Evolutionary conservation across 2,888 invertebrate species (phyloP).

Genomic region (Tetragonisca angustula): DNA sequence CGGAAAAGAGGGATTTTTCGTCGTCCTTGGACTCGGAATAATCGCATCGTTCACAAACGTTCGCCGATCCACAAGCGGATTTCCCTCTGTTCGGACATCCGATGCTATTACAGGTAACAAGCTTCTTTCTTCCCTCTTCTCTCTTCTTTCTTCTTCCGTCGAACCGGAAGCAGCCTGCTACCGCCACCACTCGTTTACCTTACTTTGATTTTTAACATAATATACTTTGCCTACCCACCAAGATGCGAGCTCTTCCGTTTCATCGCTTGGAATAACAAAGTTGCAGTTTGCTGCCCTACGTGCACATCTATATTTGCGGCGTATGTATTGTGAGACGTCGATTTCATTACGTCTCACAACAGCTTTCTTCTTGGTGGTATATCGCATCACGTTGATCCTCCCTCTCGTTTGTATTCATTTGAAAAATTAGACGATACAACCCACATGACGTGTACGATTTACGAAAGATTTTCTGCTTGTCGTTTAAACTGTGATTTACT

Average conservation of each 20-base stretch:
- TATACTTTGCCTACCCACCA: not conserved
- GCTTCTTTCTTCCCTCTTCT: constrained; percentile 41
- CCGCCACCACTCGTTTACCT: constrained; percentile 27
- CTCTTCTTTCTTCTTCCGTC: not conserved
- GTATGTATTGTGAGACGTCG: too few relatives aligned
- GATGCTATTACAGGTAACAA: constrained; percentile 45
- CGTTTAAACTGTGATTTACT: too few relatives aligned
- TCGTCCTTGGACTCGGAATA: constrained; percentile 47
- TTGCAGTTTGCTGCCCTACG: constrained; percentile 41
- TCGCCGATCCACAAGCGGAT: constrained; percentile 64
- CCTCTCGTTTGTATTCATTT: too few relatives aligned
- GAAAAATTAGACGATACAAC: too few relatives aligned
- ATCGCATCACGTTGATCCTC: too few relatives aligned
- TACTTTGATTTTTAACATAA: constrained; percentile 41
- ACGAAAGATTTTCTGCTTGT: too few relatives aligned
- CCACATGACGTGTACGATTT: too few relatives aligned
- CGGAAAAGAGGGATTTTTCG: constrained; percentile 53
- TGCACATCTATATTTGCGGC: not conserved
- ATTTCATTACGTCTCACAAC: too few relatives aligned
- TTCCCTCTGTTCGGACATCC: constrained; percentile 59
- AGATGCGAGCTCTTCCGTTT: constrained; percentile 50
- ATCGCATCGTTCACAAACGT: constrained; percentile 45
- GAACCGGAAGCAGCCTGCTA: constrained; percentile 72
- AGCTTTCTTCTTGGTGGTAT: too few relatives aligned
- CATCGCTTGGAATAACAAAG: constrained; percentile 80